Conservation (phyloP, 2,113 vertebrate genomes). For the Thymallus thymallus region DNA sequence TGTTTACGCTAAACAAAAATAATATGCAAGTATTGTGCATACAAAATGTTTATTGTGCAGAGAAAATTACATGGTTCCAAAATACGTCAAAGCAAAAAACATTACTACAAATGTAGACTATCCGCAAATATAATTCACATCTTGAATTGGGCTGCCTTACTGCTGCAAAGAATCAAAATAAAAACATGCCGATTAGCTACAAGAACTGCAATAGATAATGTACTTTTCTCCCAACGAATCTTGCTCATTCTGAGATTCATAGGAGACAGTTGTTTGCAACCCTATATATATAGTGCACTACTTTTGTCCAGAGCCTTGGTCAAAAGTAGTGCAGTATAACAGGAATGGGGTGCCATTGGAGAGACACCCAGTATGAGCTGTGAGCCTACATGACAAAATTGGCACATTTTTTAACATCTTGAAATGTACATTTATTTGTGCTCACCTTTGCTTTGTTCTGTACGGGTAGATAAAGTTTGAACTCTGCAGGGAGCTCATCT, state of each 20-base stretch:
- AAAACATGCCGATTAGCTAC: neutral
- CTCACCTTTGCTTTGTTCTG: slow-evolving; percentile 95
- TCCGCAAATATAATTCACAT: slow-evolving; percentile 29
- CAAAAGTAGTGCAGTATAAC: too few species aligned
- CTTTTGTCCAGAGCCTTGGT: too few species aligned
- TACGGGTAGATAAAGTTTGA: slow-evolving; percentile 93
- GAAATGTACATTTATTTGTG: too few species aligned
- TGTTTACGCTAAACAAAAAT: neutral
- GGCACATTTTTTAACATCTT: too few species aligned
- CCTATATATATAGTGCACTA: too few species aligned
- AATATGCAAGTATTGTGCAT: slow-evolving; percentile 12
- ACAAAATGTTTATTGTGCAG: slow-evolving; percentile 60
- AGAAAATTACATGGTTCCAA: slow-evolving; percentile 43
- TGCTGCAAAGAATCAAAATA: slow-evolving; percentile 57
- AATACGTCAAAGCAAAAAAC: slow-evolving; percentile 29
- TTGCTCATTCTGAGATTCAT: too few species aligned
- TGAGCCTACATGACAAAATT: too few species aligned
- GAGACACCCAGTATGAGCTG: too few species aligned
- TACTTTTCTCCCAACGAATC: neutral
- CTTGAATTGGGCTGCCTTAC: slow-evolving; percentile 29
- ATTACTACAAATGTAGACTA: slow-evolving; percentile 20
- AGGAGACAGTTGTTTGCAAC: too few species aligned
- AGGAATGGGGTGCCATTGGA: too few species aligned
- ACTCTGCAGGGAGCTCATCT: slow-evolving; percentile 95
- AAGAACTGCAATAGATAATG: neutral